phyloP scores from a whole-genome alignment of 2,888 invertebrate genomes.

The Anaspis maculata region DNA sequence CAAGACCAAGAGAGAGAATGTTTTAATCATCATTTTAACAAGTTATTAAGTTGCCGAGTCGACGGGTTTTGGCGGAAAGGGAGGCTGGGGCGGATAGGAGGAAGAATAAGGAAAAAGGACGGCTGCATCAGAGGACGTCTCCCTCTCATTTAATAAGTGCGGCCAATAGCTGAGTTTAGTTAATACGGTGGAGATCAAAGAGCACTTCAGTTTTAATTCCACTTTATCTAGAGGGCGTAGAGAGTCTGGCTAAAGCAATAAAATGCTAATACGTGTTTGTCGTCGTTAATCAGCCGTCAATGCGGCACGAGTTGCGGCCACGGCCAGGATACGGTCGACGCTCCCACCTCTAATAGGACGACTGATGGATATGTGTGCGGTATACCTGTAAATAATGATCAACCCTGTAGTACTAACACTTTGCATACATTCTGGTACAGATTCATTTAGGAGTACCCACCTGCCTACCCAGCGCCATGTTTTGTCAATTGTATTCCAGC shows the following conservation, averaged over 20 bases:
- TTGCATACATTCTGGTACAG: no score
- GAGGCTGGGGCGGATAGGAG: conserved; percentile 17
- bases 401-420: no score
- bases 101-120: conserved; percentile 13
- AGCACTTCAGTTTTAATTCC: conserved; percentile 49
- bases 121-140: conserved; percentile 17
- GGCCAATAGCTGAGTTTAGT: conserved; percentile 41
- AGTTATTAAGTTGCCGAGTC: conserved; percentile 31
- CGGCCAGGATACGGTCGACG: no score
- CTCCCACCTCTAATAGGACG: no score
- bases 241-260: conserved; percentile 50
- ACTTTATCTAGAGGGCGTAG: conserved; percentile 48
- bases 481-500: no score
- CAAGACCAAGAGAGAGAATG: conserved; percentile 33
- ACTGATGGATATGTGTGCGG: no score
- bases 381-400: no score
- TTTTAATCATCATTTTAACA: conserved; percentile 35
- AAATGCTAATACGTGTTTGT: conserved; percentile 66
- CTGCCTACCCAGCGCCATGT: no score
- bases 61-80: conserved; percentile 18
- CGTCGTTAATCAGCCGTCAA: conserved; percentile 52
- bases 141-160: conserved; percentile 42
- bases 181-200: conserved; percentile 47
- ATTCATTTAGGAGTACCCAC: no score
- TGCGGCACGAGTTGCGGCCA: conserved; percentile 28